Base-by-base conservation (phyloP, 92 coral and sea anemone species). In the Porites lobata region DNA sequence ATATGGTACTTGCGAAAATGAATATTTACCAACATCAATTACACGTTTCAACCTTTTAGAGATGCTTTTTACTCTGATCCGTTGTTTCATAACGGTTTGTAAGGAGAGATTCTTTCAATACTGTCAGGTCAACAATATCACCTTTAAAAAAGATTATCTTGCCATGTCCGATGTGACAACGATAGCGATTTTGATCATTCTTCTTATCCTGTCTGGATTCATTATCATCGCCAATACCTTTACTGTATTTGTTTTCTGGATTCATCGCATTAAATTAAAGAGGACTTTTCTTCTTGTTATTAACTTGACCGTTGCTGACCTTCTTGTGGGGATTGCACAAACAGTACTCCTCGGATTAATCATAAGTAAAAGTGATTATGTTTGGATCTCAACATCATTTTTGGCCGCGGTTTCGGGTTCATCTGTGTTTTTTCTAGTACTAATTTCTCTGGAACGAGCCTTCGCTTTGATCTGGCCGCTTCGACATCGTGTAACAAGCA, bases 171-270 rank as follows among this genome's bases (percentile, higher is more conserved):
- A 18, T 17, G 66, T 0, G 18, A 4, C 22, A 15, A 1, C 11
- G 13, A 3, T 10, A 67, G 59, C 59, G 15, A 54, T 13, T 54
- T 54, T 54, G 59, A 54, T 9, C 59, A 54, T 54, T 54, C 12
- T 13, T 9, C 11, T 56, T 56, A 0, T 73, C 2, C 47, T 51
- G 14, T 75, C 79, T 4, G 19, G 12, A 4, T 9, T 75, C 19
- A 8, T 75, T 75, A 1, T 73, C 21, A 18, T 18, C 9, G 26
- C 19, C 9, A 67, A 67, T n/a, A 19, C 21, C 21, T 67, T 75
- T 32, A 75, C 79, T n/a, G 22, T 54, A 9, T 75, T 53, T 38
- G 79, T 75, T 18, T 75, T 75, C 22, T 75, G 79, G 79, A 43
- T 15, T 10, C 77, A 73, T 6, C 77, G 77, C 17, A 73, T 8